phyloP scores from a whole-genome alignment of 2,888 invertebrate species.

The Drosophila formosana region DNA sequence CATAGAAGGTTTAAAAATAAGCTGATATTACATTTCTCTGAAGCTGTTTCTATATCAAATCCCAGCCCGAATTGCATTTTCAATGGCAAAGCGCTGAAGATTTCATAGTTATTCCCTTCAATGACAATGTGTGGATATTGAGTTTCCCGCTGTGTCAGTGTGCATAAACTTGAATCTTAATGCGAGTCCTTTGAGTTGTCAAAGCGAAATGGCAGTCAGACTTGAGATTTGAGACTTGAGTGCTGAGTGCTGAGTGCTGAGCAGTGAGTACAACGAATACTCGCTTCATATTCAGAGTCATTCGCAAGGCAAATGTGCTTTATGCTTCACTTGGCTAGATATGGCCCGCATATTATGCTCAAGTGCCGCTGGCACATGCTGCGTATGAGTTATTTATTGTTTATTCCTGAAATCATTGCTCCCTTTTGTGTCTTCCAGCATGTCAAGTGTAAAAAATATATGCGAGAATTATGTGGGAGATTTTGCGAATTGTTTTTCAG shows the following conservation, averaged over 20 bases:
- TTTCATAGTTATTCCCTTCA: neutral
- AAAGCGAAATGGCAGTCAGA: neutral
- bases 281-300: conserved; percentile 10
- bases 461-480: neutral
- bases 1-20: neutral
- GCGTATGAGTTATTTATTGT: conserved; percentile 56
- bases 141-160: conserved; percentile 14
- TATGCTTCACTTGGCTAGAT: conserved; percentile 54
- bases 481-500: neutral
- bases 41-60: conserved; percentile 1
- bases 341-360: conserved; percentile 33
- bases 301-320: conserved; percentile 49
- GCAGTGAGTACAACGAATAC: neutral
- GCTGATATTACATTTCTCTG: neutral
- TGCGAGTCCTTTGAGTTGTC: conserved; percentile 6
- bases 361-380: conserved; percentile 44
- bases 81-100: neutral
- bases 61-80: neutral
- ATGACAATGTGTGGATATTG: conserved; percentile 6
- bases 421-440: neutral
- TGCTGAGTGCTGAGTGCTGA: neutral
- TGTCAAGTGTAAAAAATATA: neutral
- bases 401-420: conserved; percentile 7
- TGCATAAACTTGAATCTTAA: conserved; percentile 7
- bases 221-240: neutral